Base-by-base conservation (phyloP, 2,113 vertebrate species). In the Zapus hudsonius region DNA sequence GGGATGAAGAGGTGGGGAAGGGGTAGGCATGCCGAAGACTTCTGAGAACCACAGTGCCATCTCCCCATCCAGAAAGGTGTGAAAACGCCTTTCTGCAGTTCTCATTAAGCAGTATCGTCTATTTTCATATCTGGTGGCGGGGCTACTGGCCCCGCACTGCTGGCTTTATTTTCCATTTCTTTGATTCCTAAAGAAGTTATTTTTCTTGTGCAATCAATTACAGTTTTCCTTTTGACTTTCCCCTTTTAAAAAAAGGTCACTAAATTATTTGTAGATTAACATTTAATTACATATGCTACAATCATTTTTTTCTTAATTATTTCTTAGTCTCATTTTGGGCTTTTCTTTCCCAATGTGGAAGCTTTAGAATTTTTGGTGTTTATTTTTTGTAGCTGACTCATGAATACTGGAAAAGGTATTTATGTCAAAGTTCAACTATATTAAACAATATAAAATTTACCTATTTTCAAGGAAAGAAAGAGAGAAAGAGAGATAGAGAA, bases 121-220 rank as follows among this genome's bases (percentile, higher is more conserved):
- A 42, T 1, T 55, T 13, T 63, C 25, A 36, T n/a, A 36, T 38
- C 72, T 55, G 70, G 52, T 52, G 52, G 2, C 16, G 52, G 52
- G 52, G 16, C 52, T 52, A 52, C 2, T 8, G n/a, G n/a, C n/a
- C n/a, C 52, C 0, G 5, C 17, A 15, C 9, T 70, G 22, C 33
- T n/a, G 64, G 3, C n/a, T 85, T 82, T 33, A 55, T 38, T 85
- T 83, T 33, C 84, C 59, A 66, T 87, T 82, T 94, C 81, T 93
- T 84, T 72, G 92, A 86, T 70, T 89, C 80, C 31, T 38, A 79
- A 55, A 55, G 44, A 85, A 95, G 91, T 15, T 73, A 57, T 72
- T 85, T 84, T 90, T 87, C 72, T 44, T 64, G 70, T 70, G 78
- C 90, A 59, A 94, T 52, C 73, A 85, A 91, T 16, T 16, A 19